Evolutionary conservation across 2,113 vertebrate species (phyloP).

Genomic region (Megaceryle torquata): DNA sequence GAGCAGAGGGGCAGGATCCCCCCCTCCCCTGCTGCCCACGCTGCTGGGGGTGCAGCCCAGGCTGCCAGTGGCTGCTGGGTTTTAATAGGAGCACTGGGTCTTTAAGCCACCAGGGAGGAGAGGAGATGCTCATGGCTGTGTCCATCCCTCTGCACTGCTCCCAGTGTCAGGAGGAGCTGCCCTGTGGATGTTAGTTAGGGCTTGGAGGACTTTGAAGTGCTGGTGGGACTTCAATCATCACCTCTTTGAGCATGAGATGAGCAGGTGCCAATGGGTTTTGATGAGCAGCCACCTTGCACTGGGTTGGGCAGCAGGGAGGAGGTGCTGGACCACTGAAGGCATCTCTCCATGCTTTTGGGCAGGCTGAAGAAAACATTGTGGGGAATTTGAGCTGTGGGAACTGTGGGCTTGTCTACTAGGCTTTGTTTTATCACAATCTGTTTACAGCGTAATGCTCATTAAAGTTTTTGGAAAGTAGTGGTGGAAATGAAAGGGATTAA

Average conservation of each 20-base stretch:
- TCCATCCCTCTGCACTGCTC: neutral
- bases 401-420: neutral
- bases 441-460: neutral
- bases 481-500: neutral
- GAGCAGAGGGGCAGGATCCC: no score
- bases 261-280: rapidly evolving
- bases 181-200: neutral
- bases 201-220: neutral
- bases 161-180: neutral
- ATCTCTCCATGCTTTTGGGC: rapidly evolving
- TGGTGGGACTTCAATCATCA: neutral
- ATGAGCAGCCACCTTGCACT: rapidly evolving
- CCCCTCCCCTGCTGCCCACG: neutral
- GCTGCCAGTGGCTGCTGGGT: rapidly evolving
- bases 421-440: neutral
- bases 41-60: neutral
- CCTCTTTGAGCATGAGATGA: neutral
- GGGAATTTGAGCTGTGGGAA: neutral
- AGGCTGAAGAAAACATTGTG: neutral
- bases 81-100: neutral
- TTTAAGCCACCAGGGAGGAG: neutral
- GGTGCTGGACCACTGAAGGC: neutral
- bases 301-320: neutral
- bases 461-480: neutral
- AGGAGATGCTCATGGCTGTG: neutral